Evolutionary conservation across 2,888 invertebrate genomes (phyloP).

Genomic region (Aspidiotus rigidus): DNA sequence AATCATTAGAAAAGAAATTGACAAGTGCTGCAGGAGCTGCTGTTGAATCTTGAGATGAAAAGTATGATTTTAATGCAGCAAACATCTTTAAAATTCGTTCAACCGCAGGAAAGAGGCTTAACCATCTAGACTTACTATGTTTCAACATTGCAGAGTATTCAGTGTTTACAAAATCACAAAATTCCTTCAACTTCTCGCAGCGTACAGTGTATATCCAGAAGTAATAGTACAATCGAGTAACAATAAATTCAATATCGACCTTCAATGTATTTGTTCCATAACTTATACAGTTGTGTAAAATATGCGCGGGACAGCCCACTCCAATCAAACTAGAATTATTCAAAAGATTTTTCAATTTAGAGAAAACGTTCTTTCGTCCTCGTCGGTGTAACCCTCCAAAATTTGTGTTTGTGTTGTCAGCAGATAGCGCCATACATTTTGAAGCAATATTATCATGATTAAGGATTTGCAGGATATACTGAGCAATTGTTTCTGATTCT

Average conservation of each 20-base stretch:
- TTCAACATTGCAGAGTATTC: slow-evolving; percentile 1
- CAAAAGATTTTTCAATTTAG: not conserved
- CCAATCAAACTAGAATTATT: slow-evolving; percentile 1
- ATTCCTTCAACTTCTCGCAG: no score
- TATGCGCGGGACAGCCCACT: not conserved
- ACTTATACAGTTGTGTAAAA: slow-evolving; percentile 4
- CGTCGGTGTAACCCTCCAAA: not conserved
- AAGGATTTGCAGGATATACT: no score
- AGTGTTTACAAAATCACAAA: no score
- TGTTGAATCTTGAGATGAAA: not conserved
- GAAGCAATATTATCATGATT: no score
- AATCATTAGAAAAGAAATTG: slow-evolving; percentile 2
- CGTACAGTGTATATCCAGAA: not conserved
- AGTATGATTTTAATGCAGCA: not conserved
- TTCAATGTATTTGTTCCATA: slow-evolving; percentile 4
- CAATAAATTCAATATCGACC: slow-evolving; percentile 1
- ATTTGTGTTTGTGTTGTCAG: not conserved
- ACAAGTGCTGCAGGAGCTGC: slow-evolving; percentile 1
- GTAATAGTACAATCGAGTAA: slow-evolving; percentile 1
- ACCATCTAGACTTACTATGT: slow-evolving; percentile 1
- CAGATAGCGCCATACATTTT: no score
- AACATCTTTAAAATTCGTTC: slow-evolving; percentile 1
- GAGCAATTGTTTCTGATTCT: no score
- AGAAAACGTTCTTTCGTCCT: not conserved
- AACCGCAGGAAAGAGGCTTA: not conserved